phyloP scores from a whole-genome alignment of 2,113 vertebrate species.

The Muntiacus reevesi region DNA sequence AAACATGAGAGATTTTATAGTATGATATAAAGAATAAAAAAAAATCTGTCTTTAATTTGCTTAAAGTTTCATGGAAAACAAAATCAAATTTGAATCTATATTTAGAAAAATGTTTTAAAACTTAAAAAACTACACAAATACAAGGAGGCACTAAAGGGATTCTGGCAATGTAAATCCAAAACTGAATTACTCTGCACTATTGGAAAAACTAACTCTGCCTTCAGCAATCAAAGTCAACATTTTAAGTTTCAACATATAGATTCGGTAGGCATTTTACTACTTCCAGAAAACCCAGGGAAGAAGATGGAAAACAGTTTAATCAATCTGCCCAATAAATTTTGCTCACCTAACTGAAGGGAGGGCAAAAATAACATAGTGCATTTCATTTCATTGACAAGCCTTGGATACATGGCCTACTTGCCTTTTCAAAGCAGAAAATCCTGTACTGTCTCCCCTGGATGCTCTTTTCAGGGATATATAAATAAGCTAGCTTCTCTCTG shows the following conservation, averaged over 20 bases:
- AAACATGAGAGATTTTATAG: background rate
- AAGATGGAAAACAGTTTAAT: background rate
- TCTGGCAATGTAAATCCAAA: background rate
- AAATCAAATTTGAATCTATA: background rate
- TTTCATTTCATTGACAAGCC: conserved; percentile 38
- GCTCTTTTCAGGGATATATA: background rate
- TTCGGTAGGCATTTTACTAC: conserved; percentile 11
- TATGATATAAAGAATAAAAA: background rate
- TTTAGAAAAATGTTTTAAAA: background rate
- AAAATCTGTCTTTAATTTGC: background rate
- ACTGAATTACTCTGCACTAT: background rate
- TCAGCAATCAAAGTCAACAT: background rate
- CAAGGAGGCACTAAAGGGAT: background rate
- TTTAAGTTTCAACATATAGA: conserved; percentile 14
- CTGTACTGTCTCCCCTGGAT: background rate
- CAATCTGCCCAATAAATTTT: conserved; percentile 35
- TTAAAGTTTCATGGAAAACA: conserved; percentile 1
- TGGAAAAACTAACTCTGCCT: background rate
- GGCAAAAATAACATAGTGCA: conserved; percentile 1
- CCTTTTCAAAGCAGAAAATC: background rate
- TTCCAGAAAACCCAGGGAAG: background rate
- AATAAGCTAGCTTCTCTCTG: background rate
- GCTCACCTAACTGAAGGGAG: conserved; percentile 37
- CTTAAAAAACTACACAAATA: background rate
- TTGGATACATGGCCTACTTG: background rate